Conservation (phyloP, 1,140 invertebrate species). For the Colletes gigas region DNA sequence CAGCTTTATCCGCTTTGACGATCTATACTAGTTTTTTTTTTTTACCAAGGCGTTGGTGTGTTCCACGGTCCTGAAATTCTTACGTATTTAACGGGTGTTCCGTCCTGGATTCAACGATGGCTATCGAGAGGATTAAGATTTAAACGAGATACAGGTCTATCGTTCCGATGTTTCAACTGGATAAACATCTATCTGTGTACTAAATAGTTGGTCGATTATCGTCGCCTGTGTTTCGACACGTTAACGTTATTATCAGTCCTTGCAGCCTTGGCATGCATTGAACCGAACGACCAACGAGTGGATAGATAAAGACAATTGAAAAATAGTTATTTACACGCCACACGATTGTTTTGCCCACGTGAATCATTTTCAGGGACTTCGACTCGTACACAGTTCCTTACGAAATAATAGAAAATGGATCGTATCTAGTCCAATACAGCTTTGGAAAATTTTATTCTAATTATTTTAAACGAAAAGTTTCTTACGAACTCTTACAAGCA, state of each 20-base stretch:
- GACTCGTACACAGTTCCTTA: too few relatives aligned
- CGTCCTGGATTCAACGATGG: background rate
- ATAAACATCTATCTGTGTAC: background rate
- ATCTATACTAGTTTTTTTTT: background rate
- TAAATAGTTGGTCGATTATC: background rate
- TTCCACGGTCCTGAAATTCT: background rate
- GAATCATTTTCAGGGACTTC: background rate
- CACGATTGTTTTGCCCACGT: background rate
- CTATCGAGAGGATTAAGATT: background rate
- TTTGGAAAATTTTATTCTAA: too few relatives aligned
- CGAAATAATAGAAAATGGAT: too few relatives aligned
- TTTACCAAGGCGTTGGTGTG: background rate
- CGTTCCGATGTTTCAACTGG: too few relatives aligned
- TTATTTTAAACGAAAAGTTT: too few relatives aligned
- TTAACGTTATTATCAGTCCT: background rate
- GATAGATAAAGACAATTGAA: conserved; percentile 4
- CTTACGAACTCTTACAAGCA: too few relatives aligned
- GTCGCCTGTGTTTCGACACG: background rate
- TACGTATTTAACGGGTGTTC: background rate
- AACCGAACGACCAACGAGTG: background rate
- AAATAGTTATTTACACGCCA: background rate
- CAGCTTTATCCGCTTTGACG: background rate
- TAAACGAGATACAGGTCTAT: conserved; percentile 2
- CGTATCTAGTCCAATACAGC: too few relatives aligned
- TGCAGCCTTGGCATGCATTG: conserved; percentile 5